Evolutionary conservation across 2,797 vertebrate species (phyloP).

Genomic region (Poeciliopsis infans): DNA sequence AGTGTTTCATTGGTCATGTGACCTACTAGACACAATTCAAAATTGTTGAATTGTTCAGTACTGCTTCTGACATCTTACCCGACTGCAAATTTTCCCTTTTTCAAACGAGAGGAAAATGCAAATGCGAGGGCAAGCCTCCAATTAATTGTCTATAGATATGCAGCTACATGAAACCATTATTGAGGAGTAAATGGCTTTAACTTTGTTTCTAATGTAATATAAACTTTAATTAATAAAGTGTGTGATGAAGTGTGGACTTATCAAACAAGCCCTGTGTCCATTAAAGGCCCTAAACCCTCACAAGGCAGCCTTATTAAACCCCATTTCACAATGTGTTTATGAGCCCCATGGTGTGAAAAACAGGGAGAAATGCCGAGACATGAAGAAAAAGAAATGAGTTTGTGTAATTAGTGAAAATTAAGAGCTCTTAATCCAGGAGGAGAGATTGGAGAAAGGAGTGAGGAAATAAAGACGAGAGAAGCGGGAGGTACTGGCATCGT

Average conservation of each 20-base stretch:
- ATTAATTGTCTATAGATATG: conserved; percentile 85
- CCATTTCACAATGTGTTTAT: conserved; percentile 80
- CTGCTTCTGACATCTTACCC: conserved; percentile 49
- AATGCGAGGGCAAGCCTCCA: conserved; percentile 64
- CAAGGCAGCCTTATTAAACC: conserved; percentile 83
- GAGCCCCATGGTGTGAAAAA: conserved; percentile 73
- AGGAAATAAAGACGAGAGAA: conserved; percentile 45
- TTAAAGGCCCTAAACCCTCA: conserved; percentile 81
- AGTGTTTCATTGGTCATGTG: neutral
- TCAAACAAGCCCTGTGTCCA: conserved; percentile 85
- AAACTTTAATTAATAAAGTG: conserved; percentile 87
- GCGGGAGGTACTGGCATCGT: conserved; percentile 58
- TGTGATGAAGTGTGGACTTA: conserved; percentile 86
- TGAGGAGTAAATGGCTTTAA: conserved; percentile 83
- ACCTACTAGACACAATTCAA: conserved; percentile 9
- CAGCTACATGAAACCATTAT: conserved; percentile 82
- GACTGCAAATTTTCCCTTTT: conserved; percentile 53
- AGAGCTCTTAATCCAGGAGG: conserved; percentile 82
- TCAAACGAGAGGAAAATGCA: conserved; percentile 73
- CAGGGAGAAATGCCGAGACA: conserved; percentile 79
- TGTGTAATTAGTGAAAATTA: conserved; percentile 86
- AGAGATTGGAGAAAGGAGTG: conserved; percentile 58
- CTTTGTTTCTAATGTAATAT: conserved; percentile 85
- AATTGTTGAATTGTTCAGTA: conserved; percentile 33
- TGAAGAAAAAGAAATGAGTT: conserved; percentile 83